These are phyloP conservation scores for Chromobotia macracanthus DNA, from an alignment of 2,797 vertebrate species.

Conservation along the genomic window DNA sequence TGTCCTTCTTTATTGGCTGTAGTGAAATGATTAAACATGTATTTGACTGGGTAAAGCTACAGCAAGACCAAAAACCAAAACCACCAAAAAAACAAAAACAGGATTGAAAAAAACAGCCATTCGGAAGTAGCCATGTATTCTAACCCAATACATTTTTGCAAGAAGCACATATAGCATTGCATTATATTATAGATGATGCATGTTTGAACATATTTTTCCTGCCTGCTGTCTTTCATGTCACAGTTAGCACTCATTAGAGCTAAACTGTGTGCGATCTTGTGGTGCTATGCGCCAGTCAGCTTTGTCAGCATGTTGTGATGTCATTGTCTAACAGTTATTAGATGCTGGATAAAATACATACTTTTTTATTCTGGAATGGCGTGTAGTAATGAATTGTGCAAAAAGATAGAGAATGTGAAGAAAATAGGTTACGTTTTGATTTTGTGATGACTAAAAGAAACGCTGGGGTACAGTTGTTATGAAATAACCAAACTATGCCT, in stretches of 20 bases:
- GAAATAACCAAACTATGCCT: conserved; percentile 6
- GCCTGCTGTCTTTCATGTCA: background rate
- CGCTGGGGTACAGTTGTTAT: background rate
- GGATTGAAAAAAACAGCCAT: background rate
- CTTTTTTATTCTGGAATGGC: background rate
- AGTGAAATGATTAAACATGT: conserved; percentile 22
- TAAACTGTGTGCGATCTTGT: background rate
- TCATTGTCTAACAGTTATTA: background rate
- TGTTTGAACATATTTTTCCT: background rate
- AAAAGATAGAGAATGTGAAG: background rate
- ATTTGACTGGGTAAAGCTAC: background rate
- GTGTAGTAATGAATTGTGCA: background rate
- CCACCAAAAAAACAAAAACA: background rate
- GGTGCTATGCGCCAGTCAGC: too few species aligned
- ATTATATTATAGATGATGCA: background rate
- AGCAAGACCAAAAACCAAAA: conserved; percentile 2
- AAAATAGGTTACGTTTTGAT: background rate
- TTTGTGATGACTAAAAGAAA: conserved; percentile 5
- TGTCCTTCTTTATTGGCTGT: conserved; percentile 33
- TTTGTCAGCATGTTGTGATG: background rate
- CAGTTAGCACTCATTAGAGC: background rate
- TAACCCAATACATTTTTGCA: background rate
- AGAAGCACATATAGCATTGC: background rate
- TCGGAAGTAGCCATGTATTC: background rate
- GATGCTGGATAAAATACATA: background rate